Evolutionary conservation across 2,797 vertebrate species (phyloP), one percentile per base, ranked within the genome.

Genomic region (Diplodus puntazzo): DNA sequence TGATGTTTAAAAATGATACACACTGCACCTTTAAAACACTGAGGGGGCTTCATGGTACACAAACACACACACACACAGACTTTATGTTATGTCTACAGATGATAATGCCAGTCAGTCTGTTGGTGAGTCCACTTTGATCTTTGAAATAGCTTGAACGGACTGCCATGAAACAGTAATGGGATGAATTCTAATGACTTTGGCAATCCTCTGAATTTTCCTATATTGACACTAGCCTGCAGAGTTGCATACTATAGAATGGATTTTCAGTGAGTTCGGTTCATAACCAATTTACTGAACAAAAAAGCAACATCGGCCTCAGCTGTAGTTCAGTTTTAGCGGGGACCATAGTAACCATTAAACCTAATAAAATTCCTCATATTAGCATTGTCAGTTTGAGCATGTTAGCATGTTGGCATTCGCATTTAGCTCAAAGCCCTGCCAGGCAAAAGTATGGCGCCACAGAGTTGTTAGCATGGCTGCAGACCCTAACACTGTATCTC

Each of bases 1-100:
- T 43, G 79, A 82, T 45, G 65, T 70, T 79, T 87, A 81, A 83
- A 86, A 89, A 70, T 89, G 72, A 89, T 82, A 23, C 72, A 86
- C 63, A 42, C 10, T 13, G 43, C 59, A 62, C 75, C 59, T 82
- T 43, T 55, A 74, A 76, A 74, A 72, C 65, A 53, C 27, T 58
- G n/a, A 39, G 45, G 50, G 45, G 55, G 42, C 27, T 30, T 57
- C 23, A 68, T 48, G 39, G 23, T 1, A 21, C 54, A 43, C 42
- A 39, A 50, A 57, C 59, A 20, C 34, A 55, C 60, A 43, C 45
- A 20, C 53, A 65, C 1, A 18, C 62, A 9, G 23, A 23, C 23
- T 42, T 62, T 25, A n/a, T 53, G 69, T 69, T 30, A 14, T 34
- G 4, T 60, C 5, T 23, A 52, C 5, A 42, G 13, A 69, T 16